These are phyloP conservation scores for Timema podura DNA, from an alignment of 2,888 invertebrate genomes.

Conservation along the genomic window DNA sequence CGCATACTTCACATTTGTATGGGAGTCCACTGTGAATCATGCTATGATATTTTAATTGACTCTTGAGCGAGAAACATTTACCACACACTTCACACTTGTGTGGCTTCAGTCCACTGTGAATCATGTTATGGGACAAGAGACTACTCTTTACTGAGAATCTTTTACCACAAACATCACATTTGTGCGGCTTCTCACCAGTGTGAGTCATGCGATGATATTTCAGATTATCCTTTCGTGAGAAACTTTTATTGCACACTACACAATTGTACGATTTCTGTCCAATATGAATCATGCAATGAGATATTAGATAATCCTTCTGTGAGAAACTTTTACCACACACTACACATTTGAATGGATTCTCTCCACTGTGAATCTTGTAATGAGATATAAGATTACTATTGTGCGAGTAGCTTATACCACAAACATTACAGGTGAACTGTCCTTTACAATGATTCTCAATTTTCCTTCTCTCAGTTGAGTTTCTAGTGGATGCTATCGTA, in stretches of 20 bases:
- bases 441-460: background rate
- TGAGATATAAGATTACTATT: background rate
- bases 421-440: background rate
- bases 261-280: slow-evolving; percentile 51
- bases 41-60: too few relatives aligned
- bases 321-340: slow-evolving; percentile 12
- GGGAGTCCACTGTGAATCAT: background rate
- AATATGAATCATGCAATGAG: slow-evolving; percentile 10
- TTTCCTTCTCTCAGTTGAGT: too few relatives aligned
- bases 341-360: slow-evolving; percentile 1
- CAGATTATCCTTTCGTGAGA: slow-evolving; percentile 58
- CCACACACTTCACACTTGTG: too few relatives aligned
- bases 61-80: too few relatives aligned
- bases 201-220: slow-evolving; percentile 53
- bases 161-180: slow-evolving; percentile 11
- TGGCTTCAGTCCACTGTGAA: background rate
- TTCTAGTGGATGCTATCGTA: too few relatives aligned
- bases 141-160: background rate
- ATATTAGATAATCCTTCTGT: background rate
- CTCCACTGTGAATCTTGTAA: background rate
- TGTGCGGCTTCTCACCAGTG: background rate
- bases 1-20: background rate
- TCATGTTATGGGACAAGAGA: background rate
- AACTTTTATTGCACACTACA: slow-evolving; percentile 56
- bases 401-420: background rate